Base-by-base conservation (phyloP, 2,888 invertebrate species). In the Athripsodes cinereus region DNA sequence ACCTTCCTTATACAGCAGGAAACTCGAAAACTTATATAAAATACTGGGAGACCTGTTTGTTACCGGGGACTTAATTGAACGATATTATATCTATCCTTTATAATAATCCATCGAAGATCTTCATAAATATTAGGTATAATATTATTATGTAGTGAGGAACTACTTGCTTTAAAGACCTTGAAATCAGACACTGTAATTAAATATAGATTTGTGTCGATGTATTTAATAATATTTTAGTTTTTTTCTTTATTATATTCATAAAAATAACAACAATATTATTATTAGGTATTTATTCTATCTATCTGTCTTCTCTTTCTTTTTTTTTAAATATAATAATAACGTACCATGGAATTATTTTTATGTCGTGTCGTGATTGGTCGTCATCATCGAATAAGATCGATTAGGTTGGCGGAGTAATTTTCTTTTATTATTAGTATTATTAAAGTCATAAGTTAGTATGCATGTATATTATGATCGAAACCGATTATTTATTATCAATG, bases 291-390 rank as follows among this genome's bases (percentile, higher is more conserved):
- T 31, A 6, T 31, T 11, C 11, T 31, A 8, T 11, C 11, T 6
- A 11, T 40, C 40, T 40, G 3, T 40, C 16, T 40, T 40, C 2
- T 40, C 13, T 5, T 40, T n/a, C 26, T 40, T n/a, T 40, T 8
- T 31, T n/a, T 40, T n/a, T 40, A 40, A 40, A 40, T n/a, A n/a
- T 40, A 8, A 40, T 40, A 40, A 40, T 40, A n/a, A 16, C 16
- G 40, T 40, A 8, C n/a, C 2, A 13, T 40, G 40, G 40, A 40
- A 40, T 40, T 40, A 40, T 16, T n/a, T n/a, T n/a, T 8, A 40
- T 40, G 40, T 40, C 40, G 40, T 40, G 40, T 40, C 40, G 40
- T 40, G 40, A 40, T 40, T 40, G 40, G 40, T 40, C 40, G 40
- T 40, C 40, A 40, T 40, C 40, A 40, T 40, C 40, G 40, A 40